Evolutionary conservation across 2,888 invertebrate species (phyloP).

Genomic region (Phanerotoma sp.): DNA sequence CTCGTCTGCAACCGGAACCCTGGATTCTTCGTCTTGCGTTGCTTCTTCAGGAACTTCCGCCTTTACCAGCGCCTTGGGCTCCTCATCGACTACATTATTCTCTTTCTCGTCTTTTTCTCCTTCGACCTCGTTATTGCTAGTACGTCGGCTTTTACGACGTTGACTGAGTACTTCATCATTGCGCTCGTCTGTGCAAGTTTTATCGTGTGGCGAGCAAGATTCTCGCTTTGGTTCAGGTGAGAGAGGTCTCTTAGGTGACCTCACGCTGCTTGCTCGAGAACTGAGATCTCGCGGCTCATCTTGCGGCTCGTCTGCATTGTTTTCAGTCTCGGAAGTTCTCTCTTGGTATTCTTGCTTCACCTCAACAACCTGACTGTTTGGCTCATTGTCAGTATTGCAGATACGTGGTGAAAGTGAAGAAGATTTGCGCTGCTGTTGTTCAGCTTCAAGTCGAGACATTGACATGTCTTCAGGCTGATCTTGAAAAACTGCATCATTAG

Average conservation of each 20-base stretch:
- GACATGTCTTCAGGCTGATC: conserved; percentile 57
- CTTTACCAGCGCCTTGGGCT: conserved; percentile 36
- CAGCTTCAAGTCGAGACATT: conserved; percentile 53
- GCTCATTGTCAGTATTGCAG: conserved; percentile 37
- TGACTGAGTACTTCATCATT: conserved; percentile 34
- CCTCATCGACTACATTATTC: conserved; percentile 26
- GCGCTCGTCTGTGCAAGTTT: conserved; percentile 2
- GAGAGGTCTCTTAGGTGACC: conserved; percentile 39
- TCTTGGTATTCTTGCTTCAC: conserved; percentile 32
- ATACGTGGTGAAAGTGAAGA: conserved; percentile 42
- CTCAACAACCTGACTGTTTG: conserved; percentile 42
- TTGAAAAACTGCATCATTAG: conserved; percentile 60
- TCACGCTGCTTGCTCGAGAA: conserved; percentile 47
- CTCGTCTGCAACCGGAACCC: conserved; percentile 53
- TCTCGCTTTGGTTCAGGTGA: conserved; percentile 31
- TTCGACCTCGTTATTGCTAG: conserved; percentile 16
- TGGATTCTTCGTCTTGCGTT: conserved; percentile 38
- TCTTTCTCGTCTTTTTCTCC: conserved; percentile 15
- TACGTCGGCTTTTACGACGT: conserved; percentile 16
- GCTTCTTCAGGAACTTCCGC: conserved; percentile 25
- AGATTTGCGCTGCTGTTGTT: conserved; percentile 43
- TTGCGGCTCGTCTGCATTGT: conserved; percentile 37
- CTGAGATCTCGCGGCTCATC: conserved; percentile 53
- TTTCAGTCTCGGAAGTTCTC: conserved; percentile 19
- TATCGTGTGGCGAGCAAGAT: conserved; percentile 23